phyloP scores from a whole-genome alignment of 2,888 invertebrate species.

The Spodoptera picta region DNA sequence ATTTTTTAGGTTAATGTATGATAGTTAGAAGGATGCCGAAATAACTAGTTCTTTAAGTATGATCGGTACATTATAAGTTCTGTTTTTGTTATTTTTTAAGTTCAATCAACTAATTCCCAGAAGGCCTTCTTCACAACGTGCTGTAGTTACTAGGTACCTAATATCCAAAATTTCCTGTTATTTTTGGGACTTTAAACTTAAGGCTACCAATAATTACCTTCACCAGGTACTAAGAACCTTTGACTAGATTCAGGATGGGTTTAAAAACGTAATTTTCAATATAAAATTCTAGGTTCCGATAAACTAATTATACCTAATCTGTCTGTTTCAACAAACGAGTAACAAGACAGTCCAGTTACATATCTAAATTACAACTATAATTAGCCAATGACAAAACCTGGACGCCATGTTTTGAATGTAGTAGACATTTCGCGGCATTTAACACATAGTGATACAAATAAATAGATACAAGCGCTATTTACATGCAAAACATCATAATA shows the following conservation, averaged over 20 bases:
- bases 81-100: too few species aligned
- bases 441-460: constrained; percentile 11
- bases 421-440: constrained; percentile 7
- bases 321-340: neutral
- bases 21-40: neutral
- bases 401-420: constrained; percentile 7
- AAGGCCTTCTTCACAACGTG: too few species aligned
- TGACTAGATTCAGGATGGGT: too few species aligned
- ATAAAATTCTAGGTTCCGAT: neutral
- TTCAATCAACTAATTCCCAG: too few species aligned
- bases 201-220: too few species aligned
- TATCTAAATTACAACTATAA: constrained; percentile 2
- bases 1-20: neutral
- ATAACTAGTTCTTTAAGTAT: too few species aligned
- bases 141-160: too few species aligned
- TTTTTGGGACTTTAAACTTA: too few species aligned
- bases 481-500: constrained; percentile 39
- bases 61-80: too few species aligned
- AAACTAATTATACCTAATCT: neutral
- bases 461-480: constrained; percentile 20
- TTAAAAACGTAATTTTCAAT: neutral
- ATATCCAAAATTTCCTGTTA: too few species aligned
- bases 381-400: constrained; percentile 9
- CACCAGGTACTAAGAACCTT: too few species aligned
- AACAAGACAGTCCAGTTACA: constrained; percentile 7